phyloP scores from a whole-genome alignment of 2,888 invertebrate genomes.

The Eudemis profundana region DNA sequence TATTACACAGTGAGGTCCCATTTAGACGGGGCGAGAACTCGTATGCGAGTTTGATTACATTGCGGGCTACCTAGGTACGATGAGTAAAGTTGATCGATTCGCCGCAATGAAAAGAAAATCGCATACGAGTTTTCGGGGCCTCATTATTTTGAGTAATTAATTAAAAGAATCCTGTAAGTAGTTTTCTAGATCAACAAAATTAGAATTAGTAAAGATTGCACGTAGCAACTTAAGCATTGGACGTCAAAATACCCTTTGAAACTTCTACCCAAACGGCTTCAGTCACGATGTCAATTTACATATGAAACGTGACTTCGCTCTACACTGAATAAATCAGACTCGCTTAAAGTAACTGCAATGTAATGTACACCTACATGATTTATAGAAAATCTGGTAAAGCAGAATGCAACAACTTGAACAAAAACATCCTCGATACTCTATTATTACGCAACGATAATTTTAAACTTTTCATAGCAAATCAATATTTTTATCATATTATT shows the following conservation, averaged over 20 bases:
- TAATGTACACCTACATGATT: constrained; percentile 37
- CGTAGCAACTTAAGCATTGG: constrained; percentile 34
- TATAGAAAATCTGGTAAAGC: background rate
- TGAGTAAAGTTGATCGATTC: no score
- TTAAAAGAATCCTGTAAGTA: background rate
- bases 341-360: constrained; percentile 45
- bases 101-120: no score
- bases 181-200: constrained; percentile 7
- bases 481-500: no score
- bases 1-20: no score
- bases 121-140: no score
- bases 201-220: constrained; percentile 31
- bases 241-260: constrained; percentile 51
- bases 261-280: constrained; percentile 47
- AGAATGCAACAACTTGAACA: no score
- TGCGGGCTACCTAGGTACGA: no score
- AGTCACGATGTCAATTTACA: constrained; percentile 51
- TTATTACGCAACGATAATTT: no score
- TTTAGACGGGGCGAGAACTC: no score
- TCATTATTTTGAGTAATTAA: background rate
- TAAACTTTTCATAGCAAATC: no score
- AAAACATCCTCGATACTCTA: no score
- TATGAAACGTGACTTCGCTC: constrained; percentile 49
- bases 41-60: no score
- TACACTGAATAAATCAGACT: constrained; percentile 50